Base-by-base conservation (phyloP, 2,113 vertebrate species). In the Orientallactaga bullata region DNA sequence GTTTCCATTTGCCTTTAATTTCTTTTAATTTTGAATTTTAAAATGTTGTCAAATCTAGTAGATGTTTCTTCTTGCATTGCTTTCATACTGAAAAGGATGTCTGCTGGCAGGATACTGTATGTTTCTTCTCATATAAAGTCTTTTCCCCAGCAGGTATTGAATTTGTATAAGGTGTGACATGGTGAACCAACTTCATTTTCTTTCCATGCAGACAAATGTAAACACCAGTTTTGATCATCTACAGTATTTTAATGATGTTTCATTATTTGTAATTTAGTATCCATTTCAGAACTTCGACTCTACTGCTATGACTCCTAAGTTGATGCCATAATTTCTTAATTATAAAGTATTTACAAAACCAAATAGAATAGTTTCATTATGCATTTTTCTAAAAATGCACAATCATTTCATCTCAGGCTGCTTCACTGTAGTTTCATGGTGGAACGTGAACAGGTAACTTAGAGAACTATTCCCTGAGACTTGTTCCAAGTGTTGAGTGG, bases 1-100 rank as follows among this genome's bases (percentile, higher is more conserved):
- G 8, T 73, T 83, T 30, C 39, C 55, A 76, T 72, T 90, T 91
- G 30, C 5, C 17, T 96, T 78, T 72, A 74, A 88, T 72, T 80
- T 88, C 37, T 85, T 94, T 89, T 58, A 24, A 66, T 51, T 94
- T 87, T 84, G 35, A 72, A 47, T 73, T 60, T 88, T 68, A 89
- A 55, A 63, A 11, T 66, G 89, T 88, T 24, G 78, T 39, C 18
- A 74, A 21, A 69, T 89, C 9, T 74, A 93, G 30, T 6, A 73
- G 21, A 79, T 65, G 69, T 89, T 88, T 68, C 35, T 37, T 85
- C 85, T 61, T 71, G 6, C 5, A 65, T 94, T 58, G 60, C 60
- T 89, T 93, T 47, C 90, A 82, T 1, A 39, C 10, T 72, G 5
- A 76, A 87, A 91, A 82, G 23, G 47, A 55, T 65, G 15, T 20